Evolutionary conservation across 1,140 invertebrate genomes (phyloP), one percentile per base, ranked within the genome.

Genomic region (Diplogasteroides magnus): DNA sequence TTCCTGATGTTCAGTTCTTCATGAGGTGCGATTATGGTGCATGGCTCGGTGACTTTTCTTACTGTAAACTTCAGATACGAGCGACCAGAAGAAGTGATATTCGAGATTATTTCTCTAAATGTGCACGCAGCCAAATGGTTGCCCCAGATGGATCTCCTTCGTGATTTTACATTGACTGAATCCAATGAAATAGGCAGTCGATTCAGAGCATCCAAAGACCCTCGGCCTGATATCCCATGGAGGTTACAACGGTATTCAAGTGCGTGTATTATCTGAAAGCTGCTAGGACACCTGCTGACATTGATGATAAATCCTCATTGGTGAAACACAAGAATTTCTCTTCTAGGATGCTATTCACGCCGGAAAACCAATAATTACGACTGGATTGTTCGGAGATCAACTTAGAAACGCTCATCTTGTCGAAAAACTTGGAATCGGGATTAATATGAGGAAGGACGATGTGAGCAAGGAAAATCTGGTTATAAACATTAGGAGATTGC

Each of bases 81-180:
- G n/a, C 19, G 27, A 29, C 27, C 60, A 32, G 61, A 67, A 63
- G 67, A 29, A n/a, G n/a, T n/a, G 19, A 19, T 48, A 48, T 11
- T 19, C 37, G 37, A 48, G 6, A 19, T 31, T 31, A 27, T 61
- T 6, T 56, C 67, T n/a, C 14, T 13, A 6, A 68, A 68, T 61
- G 67, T 64, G 3, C 27, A 60, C 67, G 25, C 60, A 26, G 56
- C 67, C 14, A 67, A 67, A 61, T 68, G 67, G 67, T 29, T 68
- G 23, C 67, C 67, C 19, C 67, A 68, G 31, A 31, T 31, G 2
- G 67, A 68, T 66, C 67, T 68, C 27, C 31, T 68, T 2, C 64
- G 37, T 48, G 19, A 48, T 6, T 48, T n/a, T n/a, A n/a, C n/a
- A n/a, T n/a, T n/a, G n/a, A n/a, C n/a, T n/a, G n/a, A n/a, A n/a